Conservation (phyloP, 2,797 vertebrate species). For the Mormyrops boulengeri region DNA sequence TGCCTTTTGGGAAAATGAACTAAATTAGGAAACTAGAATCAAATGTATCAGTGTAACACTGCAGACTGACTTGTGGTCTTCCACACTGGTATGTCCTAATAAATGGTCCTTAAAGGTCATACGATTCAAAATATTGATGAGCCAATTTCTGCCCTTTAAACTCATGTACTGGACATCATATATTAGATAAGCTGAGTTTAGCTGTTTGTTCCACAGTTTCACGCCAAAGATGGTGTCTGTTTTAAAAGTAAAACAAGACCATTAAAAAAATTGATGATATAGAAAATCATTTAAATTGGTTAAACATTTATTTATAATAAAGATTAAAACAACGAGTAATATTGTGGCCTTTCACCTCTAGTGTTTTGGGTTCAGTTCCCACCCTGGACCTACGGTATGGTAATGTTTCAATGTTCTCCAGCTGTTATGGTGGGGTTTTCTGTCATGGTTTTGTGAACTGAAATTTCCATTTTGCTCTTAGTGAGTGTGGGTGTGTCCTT, state of each 20-base stretch:
- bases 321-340: not conserved
- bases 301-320: not conserved
- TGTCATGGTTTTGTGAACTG: not conserved
- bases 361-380: not conserved
- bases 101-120: not conserved
- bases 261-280: not conserved
- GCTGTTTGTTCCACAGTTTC: not conserved
- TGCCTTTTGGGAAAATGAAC: not conserved
- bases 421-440: not conserved
- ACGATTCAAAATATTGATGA: not conserved
- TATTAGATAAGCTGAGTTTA: not conserved
- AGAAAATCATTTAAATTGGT: not conserved
- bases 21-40: not conserved
- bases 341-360: not conserved
- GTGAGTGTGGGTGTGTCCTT: not conserved
- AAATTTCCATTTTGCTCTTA: not conserved
- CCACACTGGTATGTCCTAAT: not conserved
- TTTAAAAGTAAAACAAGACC: not conserved
- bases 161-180: not conserved
- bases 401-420: not conserved
- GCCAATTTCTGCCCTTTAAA: not conserved
- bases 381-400: not conserved
- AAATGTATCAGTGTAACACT: not conserved
- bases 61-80: not conserved
- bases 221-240: not conserved